Evolutionary conservation across 2,888 invertebrate species (phyloP), one percentile per base, ranked within the genome.

Genomic region (Papilio gigon): DNA sequence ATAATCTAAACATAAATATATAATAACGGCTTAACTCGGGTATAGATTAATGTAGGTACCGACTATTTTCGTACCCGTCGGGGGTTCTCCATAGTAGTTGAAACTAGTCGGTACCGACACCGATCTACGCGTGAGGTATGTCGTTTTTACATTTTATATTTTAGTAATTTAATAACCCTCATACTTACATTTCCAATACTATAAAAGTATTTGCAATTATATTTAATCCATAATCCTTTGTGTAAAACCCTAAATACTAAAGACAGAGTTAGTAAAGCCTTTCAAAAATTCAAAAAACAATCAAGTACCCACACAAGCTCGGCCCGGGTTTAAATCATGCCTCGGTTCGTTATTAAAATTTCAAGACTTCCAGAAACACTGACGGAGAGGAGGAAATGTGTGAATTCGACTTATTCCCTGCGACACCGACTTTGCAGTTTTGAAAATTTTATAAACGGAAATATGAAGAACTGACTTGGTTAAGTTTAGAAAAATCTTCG

Each of bases 281-380:
- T 20, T 47, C 20, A 61, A 56, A 67, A 67, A 67, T 67, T 56
- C 42, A 68, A 58, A 66, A 68, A 63, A 63, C 68, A 68, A 68
- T 58, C 44, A 58, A 11, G 27, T 58, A 63, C 35, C 56, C 56
- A n/a, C 33, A 58, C 35, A 53, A 61, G 61, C 53, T 56, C 27
- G 44, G n/a, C 14, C 47, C 27, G 25, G 33, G 33, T 63, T 58
- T 37, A 22, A 47, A 59, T 64, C 27, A 64, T 63, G 56, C 30
- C 62, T 22, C 20, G 58, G 53, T 22, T 37, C 20, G 11, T 14
- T 59, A 59, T 59, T 37, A 68, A 68, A 63, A 47, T 53, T 68
- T 65, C 64, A 60, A 65, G 35, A 33, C 50, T 68, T 64, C 17
- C 30, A 59, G 42, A 4, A 47, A 50, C 59, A 59, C 59, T 33